These are phyloP conservation scores for Narcine bancroftii DNA, from an alignment of 2,113 vertebrate genomes.

Conservation along the genomic window DNA sequence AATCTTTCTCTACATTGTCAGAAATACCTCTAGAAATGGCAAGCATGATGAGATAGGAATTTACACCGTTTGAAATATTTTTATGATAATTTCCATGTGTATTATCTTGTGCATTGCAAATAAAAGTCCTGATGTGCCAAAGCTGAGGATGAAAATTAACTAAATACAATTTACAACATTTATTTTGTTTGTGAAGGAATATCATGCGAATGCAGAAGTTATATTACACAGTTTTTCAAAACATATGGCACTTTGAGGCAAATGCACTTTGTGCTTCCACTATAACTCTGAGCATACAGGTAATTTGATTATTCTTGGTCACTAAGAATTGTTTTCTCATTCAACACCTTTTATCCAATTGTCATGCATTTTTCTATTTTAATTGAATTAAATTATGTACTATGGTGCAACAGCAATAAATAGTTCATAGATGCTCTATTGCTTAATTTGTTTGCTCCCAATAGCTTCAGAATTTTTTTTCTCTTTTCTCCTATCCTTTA, in stretches of 20 bases:
- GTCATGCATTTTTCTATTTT: background rate
- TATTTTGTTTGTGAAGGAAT: background rate
- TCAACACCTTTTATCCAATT: background rate
- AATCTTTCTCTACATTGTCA: slow-evolving; percentile 41
- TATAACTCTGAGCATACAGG: background rate
- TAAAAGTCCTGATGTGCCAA: background rate
- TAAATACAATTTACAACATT: background rate
- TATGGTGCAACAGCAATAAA: background rate
- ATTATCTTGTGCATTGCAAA: background rate
- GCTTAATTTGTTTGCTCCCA: background rate
- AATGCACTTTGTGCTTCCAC: background rate
- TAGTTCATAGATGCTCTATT: background rate
- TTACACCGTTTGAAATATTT: slow-evolving; percentile 24
- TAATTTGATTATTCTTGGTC: background rate
- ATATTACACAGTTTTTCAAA: background rate
- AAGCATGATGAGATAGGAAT: slow-evolving; percentile 31
- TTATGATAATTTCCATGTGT: slow-evolving; percentile 16
- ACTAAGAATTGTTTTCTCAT: background rate
- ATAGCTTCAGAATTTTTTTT: background rate
- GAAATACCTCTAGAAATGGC: background rate
- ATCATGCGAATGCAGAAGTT: background rate
- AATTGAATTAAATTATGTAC: background rate
- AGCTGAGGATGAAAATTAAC: background rate
- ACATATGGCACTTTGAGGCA: background rate
- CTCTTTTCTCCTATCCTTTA: background rate